Evolutionary conservation across 1,140 invertebrate genomes (phyloP), one percentile per base, ranked within the genome.

Genomic region (Metaphire vulgaris): DNA sequence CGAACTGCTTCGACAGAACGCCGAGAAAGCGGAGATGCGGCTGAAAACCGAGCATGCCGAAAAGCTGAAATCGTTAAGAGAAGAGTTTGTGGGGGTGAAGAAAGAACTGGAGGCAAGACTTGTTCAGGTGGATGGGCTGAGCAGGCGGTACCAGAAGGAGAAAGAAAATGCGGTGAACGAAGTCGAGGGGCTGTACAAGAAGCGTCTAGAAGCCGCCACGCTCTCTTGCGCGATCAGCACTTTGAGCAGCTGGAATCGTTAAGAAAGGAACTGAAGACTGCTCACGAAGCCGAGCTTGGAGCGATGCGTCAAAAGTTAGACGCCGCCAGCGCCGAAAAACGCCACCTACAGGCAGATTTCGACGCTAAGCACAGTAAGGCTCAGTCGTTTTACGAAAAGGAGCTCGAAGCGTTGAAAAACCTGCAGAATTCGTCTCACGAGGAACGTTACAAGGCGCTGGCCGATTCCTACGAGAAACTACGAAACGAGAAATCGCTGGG

Each of bases 361-460:
- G 83, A 83, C 66, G 75, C 74, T 29, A 86, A 86, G 74, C 77
- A 85, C 26, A 76, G 69, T 31, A 84, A 86, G 79, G 81, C 84
- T 32, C 79, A 84, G 79, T 80, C 83, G 56, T 85, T 85, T 76
- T 85, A 85, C 80, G 82, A 85, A 79, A 84, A 86, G 72, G 85
- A 86, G 77, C 75, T 86, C 6, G 81, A 83, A 41, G 83, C 80
- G 31, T 73, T 84, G 28, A 81, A 77, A 72, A 75, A 82, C 67
- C 74, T 74, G 21, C 80, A 83, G 34, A 79, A 80, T 68, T 68
- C 80, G 6, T 78, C 76, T 32, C 64, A 78, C 56, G 80, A 83
- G 64, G 79, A 79, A 29, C 78, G 81, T 21, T 69, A 82, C 1
- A 70, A 74, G 66, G 56, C 33, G 30, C 70, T 85, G 16, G 72